phyloP scores from a whole-genome alignment of 1,140 invertebrate genomes.

The Temnothorax longispinosus region DNA sequence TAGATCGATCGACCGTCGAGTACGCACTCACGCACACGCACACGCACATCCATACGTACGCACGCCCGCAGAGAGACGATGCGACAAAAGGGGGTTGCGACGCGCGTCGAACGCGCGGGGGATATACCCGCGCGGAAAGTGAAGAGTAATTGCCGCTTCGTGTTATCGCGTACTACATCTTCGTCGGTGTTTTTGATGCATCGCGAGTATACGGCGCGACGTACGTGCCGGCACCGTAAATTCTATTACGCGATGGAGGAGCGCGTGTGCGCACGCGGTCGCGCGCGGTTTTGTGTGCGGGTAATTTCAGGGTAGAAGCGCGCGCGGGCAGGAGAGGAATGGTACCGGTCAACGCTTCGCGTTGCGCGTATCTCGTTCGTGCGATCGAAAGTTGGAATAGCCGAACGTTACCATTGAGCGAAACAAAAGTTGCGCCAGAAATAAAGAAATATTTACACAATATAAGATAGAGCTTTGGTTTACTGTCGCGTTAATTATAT shows the following conservation, averaged over 20 bases:
- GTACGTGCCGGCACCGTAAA: slow-evolving; percentile 49
- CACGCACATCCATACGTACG: neutral
- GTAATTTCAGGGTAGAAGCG: slow-evolving; percentile 30
- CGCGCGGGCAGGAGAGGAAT: neutral
- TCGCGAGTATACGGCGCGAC: slow-evolving; percentile 33
- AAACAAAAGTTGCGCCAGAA: neutral
- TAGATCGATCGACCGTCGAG: slow-evolving; percentile 67
- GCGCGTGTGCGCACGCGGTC: neutral
- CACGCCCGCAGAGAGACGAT: neutral
- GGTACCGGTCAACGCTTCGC: neutral
- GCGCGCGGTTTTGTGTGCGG: slow-evolving; percentile 45
- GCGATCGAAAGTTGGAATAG: slow-evolving; percentile 24
- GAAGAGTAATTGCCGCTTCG: slow-evolving; percentile 70
- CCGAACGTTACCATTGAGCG: neutral
- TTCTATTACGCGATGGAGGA: slow-evolving; percentile 51
- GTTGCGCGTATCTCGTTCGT: slow-evolving; percentile 13
- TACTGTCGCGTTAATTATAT: neutral
- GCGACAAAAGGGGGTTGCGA: neutral
- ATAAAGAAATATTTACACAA: neutral
- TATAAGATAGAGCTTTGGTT: neutral
- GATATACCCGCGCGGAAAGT: slow-evolving; percentile 36
- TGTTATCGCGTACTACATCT: slow-evolving; percentile 59
- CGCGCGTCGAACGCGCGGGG: slow-evolving; percentile 9
- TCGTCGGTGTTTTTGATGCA: slow-evolving; percentile 62
- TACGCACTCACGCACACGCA: slow-evolving; percentile 12